phyloP scores from a whole-genome alignment of 2,888 invertebrate species.

The Lycophotia porphyrea region DNA sequence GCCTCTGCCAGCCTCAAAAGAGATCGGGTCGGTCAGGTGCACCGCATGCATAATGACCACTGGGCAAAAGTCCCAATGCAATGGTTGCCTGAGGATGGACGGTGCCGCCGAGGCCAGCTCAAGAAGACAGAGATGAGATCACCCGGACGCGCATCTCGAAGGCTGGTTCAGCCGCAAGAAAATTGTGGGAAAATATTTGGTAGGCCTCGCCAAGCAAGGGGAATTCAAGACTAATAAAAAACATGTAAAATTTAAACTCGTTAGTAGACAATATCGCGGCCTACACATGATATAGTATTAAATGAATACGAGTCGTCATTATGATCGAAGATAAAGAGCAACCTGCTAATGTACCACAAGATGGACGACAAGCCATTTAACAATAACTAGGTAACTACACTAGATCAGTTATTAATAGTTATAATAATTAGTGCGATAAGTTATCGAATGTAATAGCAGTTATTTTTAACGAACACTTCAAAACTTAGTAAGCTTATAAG shows the following conservation, averaged over 20 bases:
- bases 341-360: slow-evolving; percentile 50
- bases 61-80: neutral
- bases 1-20: neutral
- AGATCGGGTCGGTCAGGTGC: neutral
- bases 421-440: slow-evolving; percentile 79
- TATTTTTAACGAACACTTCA: slow-evolving; percentile 70
- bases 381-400: slow-evolving; percentile 77
- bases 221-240: neutral
- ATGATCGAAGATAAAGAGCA: slow-evolving; percentile 37
- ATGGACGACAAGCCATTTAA: slow-evolving; percentile 61
- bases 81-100: neutral
- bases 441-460: slow-evolving; percentile 73
- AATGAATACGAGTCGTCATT: slow-evolving; percentile 59
- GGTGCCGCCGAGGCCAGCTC: neutral
- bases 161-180: neutral
- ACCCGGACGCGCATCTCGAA: neutral
- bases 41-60: neutral
- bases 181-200: neutral
- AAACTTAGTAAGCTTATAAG: slow-evolving; percentile 64
- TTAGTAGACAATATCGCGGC: slow-evolving; percentile 83
- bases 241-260: slow-evolving; percentile 42
- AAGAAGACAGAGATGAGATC: no score
- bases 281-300: slow-evolving; percentile 72
- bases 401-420: slow-evolving; percentile 78
- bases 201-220: neutral